A percentile compares a stretch with the other conserved stretches of the same genome.
phyloP scores from a whole-genome alignment of 2,888 invertebrate species.

The Phymatocera aterrima region DNA sequence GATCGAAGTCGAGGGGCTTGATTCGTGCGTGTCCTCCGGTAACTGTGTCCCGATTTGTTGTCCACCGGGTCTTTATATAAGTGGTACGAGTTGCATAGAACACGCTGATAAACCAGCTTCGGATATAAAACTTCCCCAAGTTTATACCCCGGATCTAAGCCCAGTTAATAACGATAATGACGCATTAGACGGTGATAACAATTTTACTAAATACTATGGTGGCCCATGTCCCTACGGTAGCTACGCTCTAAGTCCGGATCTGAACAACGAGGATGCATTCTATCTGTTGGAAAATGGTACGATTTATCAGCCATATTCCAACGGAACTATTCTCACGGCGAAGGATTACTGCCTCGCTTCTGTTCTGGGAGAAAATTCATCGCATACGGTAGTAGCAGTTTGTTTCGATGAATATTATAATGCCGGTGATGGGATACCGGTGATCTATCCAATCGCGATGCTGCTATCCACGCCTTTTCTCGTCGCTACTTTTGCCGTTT shows the following conservation, averaged over 20 bases:
- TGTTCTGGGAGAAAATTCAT: slow-evolving; percentile 45
- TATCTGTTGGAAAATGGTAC: slow-evolving; percentile 61
- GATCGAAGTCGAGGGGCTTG: neutral
- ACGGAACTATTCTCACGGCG: slow-evolving; percentile 34
- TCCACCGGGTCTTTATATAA: slow-evolving; percentile 54
- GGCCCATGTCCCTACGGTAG: slow-evolving; percentile 57
- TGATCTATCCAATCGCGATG: slow-evolving; percentile 49
- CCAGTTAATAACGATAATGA: slow-evolving; percentile 51
- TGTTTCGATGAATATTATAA: slow-evolving; percentile 51
- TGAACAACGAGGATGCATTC: slow-evolving; percentile 54
- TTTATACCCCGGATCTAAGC: slow-evolving; percentile 50
- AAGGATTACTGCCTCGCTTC: slow-evolving; percentile 59
- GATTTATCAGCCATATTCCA: slow-evolving; percentile 48
- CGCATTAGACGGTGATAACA: neutral
- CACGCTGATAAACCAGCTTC: slow-evolving; percentile 34
- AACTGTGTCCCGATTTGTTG: slow-evolving; percentile 60
- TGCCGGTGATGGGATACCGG: neutral
- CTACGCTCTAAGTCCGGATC: slow-evolving; percentile 52
- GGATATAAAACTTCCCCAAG: slow-evolving; percentile 49
- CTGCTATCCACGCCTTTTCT: slow-evolving; percentile 63
- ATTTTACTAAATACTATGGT: slow-evolving; percentile 52
- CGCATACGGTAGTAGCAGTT: slow-evolving; percentile 51
- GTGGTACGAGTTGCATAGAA: slow-evolving; percentile 46
- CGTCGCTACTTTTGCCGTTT: slow-evolving; percentile 63
- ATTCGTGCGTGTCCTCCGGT: neutral